Percentiles rank a stretch among this genome's conserved stretches.
phyloP scores from a whole-genome alignment of 2,113 vertebrate genomes.

The Riparia riparia region DNA sequence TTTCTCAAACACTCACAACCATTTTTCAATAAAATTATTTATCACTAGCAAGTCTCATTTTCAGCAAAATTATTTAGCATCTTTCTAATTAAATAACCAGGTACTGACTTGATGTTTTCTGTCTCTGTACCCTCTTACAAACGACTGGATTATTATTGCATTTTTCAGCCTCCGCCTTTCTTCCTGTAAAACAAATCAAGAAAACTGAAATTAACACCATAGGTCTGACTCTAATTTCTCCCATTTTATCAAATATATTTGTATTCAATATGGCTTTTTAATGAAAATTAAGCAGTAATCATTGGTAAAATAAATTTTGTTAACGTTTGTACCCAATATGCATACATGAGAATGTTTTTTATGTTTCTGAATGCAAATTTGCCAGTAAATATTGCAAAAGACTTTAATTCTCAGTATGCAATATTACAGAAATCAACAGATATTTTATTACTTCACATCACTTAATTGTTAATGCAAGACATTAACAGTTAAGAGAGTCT shows the following conservation, averaged over 20 bases:
- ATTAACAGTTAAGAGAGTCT: background rate
- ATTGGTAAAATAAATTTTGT: background rate
- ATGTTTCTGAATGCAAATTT: background rate
- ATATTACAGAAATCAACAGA: background rate
- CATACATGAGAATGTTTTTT: background rate
- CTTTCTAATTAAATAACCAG: background rate
- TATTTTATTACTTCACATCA: background rate
- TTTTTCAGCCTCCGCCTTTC: slow-evolving; percentile 95
- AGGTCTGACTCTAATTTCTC: background rate
- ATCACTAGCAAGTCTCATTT: background rate
- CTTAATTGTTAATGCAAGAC: background rate
- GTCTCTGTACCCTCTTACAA: slow-evolving; percentile 92
- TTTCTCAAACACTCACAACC: background rate
- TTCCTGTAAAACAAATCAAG: slow-evolving; percentile 78
- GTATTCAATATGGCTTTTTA: background rate
- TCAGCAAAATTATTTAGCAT: background rate
- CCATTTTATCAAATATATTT: background rate
- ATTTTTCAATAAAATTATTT: background rate
- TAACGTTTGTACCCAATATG: background rate
- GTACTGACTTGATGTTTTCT: slow-evolving; percentile 90
- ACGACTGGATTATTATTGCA: slow-evolving; percentile 96
- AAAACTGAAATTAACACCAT: background rate
- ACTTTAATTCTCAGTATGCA: background rate
- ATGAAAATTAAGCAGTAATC: background rate
- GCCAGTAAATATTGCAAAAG: background rate